Evolutionary conservation across 2,888 invertebrate genomes (phyloP), one percentile per base, ranked within the genome.

Genomic region (Heliconius sara): DNA sequence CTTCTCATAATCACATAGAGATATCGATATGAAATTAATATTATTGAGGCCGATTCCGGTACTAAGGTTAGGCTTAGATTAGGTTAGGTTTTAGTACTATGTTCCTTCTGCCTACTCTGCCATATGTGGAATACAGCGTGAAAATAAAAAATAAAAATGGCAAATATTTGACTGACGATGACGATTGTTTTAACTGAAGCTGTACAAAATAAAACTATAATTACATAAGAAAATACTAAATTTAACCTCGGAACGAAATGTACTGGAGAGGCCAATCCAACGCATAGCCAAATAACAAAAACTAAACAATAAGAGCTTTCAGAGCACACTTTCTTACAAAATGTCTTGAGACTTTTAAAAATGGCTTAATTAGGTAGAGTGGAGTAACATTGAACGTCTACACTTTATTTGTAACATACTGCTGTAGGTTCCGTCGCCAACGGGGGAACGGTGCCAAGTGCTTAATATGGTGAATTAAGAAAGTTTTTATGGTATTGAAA

Each of bases 361-460:
- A 77, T 63, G 70, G 47, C 77, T 71, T 77, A 77, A 77, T 77
- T 71, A 77, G 77, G 60, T 60, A 70, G 63, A 77, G 77, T 77
- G 77, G 77, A 43, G 70, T 77, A 70, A 77, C 77, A 77, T 72
- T 72, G 72, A 72, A 72, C 25, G 63, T 77, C 71, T 76, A 76
- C 66, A 27, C 30, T 60, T 70, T 60, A 34, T 70, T 71, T 63
- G 63, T 60, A 71, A 77, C 60, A 47, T 71, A 77, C 77, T 19
- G 71, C 60, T 63, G 19, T 27, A 60, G 57, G 47, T 70, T 30
- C 43, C 47, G 71, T 71, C 71, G 63, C 77, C 60, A 65, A 71
- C 77, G 60, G 63, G 71, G 43, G 60, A 47, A 71, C 43, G 5
- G 63, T 71, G 71, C 77, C 77, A 77, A 77, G 43, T 77, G 30